Conservation (phyloP, 2,113 vertebrate species). For the Galeopterus variegatus region DNA sequence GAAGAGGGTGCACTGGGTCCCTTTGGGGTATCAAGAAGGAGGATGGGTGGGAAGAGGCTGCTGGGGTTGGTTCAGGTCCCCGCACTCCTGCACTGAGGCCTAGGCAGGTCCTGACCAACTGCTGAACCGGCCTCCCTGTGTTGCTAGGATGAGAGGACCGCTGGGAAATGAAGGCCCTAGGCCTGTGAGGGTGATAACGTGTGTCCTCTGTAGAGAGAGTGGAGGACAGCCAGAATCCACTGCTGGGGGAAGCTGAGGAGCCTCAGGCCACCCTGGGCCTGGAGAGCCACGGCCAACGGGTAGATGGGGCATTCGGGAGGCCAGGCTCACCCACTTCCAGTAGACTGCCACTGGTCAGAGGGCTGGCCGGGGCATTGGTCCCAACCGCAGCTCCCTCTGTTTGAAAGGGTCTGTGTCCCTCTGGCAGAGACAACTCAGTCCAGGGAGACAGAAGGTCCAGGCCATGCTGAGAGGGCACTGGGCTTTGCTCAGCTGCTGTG, state of each 20-base stretch:
- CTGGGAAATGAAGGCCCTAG: background rate
- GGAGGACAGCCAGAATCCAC: background rate
- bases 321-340: background rate
- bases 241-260: background rate
- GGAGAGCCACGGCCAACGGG: background rate
- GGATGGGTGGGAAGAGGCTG: too few species aligned
- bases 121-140: too few species aligned
- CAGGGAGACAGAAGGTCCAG: background rate
- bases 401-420: background rate
- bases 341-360: background rate
- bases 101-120: background rate
- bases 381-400: background rate
- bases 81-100: background rate
- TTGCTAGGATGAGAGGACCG: background rate
- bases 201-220: background rate
- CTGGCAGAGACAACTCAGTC: background rate
- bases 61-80: too few species aligned
- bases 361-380: background rate
- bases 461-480: too few species aligned
- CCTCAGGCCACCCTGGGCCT: background rate
- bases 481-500: background rate
- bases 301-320: background rate
- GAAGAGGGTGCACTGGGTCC: background rate
- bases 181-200: background rate
- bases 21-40: too few species aligned